A percentile compares a stretch with the other conserved stretches of the same genome.
Evolutionary conservation across 1,140 invertebrate genomes (phyloP).

Genomic region (Cherax destructor): DNA sequence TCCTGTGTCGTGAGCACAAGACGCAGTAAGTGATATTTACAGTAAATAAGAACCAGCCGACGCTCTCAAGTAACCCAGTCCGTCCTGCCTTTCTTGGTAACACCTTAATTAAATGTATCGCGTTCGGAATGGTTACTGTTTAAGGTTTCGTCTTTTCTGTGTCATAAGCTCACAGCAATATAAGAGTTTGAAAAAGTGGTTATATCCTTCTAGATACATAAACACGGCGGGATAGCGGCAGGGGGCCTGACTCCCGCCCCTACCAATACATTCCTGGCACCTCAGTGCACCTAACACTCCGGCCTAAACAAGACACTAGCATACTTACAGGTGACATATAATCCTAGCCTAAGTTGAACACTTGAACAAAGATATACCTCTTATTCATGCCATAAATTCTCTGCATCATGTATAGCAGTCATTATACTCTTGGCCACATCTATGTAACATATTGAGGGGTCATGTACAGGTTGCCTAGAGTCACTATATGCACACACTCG

Average conservation of each 20-base stretch:
- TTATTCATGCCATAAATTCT: conserved; percentile 31
- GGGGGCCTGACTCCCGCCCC: background rate
- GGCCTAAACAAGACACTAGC: background rate
- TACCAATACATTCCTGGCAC: no score
- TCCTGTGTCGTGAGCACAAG: background rate
- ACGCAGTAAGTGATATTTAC: background rate
- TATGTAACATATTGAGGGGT: background rate
- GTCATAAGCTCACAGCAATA: background rate
- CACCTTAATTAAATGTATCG: background rate
- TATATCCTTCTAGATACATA: conserved; percentile 12
- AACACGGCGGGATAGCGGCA: background rate
- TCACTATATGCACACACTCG: background rate
- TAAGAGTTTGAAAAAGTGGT: background rate
- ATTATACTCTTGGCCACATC: background rate
- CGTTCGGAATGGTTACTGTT: background rate
- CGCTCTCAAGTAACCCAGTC: background rate
- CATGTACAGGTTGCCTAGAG: conserved; percentile 4
- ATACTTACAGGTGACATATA: conserved; percentile 37
- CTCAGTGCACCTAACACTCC: conserved; percentile 19
- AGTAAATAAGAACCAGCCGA: background rate
- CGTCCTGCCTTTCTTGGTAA: background rate
- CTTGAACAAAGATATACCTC: conserved; percentile 51
- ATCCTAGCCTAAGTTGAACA: conserved; percentile 42
- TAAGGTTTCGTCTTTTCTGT: background rate
- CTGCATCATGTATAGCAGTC: conserved; percentile 16